Conservation (phyloP, 2,888 invertebrate genomes). For the Acanthoscelides obtectus region DNA sequence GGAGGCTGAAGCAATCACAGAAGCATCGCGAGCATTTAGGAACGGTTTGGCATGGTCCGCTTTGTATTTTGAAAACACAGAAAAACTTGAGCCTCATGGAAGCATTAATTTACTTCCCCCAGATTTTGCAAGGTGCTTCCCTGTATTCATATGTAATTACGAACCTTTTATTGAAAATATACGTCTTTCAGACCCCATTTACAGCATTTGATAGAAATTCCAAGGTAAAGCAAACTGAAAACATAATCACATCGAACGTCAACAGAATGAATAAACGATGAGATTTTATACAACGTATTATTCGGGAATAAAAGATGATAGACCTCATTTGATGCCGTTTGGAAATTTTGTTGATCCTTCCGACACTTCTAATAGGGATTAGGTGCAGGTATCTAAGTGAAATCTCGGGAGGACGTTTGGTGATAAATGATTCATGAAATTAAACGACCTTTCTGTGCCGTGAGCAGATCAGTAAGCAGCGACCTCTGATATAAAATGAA, state of each 20-base stretch:
- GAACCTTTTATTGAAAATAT: no score
- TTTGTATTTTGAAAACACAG: no score
- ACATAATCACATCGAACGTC: background rate
- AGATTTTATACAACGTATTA: background rate
- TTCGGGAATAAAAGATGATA: background rate
- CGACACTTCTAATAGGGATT: background rate
- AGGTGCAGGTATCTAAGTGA: background rate
- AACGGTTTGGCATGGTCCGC: no score
- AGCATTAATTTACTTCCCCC: no score
- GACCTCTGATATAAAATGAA: background rate
- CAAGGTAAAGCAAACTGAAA: no score
- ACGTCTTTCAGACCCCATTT: no score
- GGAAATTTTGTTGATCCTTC: background rate
- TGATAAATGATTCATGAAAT: background rate
- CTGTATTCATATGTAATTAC: no score
- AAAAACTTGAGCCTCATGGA: no score
- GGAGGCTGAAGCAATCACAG: no score
- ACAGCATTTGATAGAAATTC: no score
- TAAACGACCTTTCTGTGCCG: background rate
- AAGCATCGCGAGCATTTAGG: no score
- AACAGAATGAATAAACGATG: background rate
- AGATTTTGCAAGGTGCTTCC: no score
- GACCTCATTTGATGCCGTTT: background rate
- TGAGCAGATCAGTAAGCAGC: background rate
- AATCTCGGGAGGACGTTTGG: background rate